A percentile compares a stretch with the other conserved stretches of the same genome.
These are phyloP conservation scores for Apodemus agrarius DNA, from an alignment of 2,797 vertebrate species.

Conservation along the genomic window DNA sequence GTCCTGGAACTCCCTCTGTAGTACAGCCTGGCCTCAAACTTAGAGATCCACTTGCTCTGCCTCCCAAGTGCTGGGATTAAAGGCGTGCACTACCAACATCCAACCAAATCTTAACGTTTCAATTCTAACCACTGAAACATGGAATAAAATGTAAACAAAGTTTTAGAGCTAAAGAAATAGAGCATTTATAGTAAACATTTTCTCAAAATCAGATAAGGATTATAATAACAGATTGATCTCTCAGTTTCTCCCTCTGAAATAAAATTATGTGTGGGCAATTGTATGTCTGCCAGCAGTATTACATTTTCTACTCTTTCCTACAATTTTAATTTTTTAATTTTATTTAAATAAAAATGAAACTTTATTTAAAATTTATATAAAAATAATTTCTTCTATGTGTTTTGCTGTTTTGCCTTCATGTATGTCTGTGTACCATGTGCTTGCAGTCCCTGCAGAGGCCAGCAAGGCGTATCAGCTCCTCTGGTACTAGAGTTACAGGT, in stretches of 20 bases:
- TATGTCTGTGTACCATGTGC: neutral
- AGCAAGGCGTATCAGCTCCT: neutral
- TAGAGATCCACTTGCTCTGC: neutral
- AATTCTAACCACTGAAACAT: conserved; percentile 23
- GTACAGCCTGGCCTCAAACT: neutral
- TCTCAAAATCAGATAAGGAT: neutral
- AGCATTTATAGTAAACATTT: conserved; percentile 26
- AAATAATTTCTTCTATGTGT: neutral
- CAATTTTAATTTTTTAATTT: neutral
- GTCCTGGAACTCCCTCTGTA: neutral
- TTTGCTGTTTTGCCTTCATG: neutral
- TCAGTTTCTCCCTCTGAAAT: neutral
- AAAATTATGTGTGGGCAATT: neutral
- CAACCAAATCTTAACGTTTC: conserved; percentile 14
- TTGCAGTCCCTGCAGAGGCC: neutral
- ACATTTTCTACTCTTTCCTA: neutral
- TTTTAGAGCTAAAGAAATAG: conserved; percentile 16
- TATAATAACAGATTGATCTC: neutral
- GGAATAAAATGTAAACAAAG: conserved; percentile 13
- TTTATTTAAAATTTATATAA: neutral
- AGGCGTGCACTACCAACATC: neutral
- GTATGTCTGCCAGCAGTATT: neutral
- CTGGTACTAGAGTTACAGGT: neutral
- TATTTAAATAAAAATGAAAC: neutral
- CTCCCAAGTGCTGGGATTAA: neutral